phyloP scores from a whole-genome alignment of 2,888 invertebrate species.

The Rhamnusium bicolor region DNA sequence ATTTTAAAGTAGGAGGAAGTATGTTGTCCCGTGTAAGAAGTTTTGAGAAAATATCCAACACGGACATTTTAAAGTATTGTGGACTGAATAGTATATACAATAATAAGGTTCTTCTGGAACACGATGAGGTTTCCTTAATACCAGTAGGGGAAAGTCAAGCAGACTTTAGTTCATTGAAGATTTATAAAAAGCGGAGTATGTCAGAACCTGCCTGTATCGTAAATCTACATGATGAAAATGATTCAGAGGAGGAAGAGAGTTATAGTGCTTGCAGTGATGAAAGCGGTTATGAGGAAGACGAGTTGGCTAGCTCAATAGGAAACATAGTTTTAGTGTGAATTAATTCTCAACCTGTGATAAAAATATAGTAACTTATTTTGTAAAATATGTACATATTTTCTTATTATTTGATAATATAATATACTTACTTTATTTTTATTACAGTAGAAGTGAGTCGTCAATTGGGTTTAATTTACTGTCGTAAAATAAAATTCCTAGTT shows the following conservation, averaged over 20 bases:
- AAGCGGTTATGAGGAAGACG: constrained; percentile 90
- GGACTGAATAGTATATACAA: constrained; percentile 56
- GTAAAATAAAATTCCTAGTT: constrained; percentile 12
- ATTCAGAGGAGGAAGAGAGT: constrained; percentile 68
- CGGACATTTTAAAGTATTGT: constrained; percentile 64
- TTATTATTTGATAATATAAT: background rate
- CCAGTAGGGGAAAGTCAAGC: constrained; percentile 68
- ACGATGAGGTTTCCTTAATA: constrained; percentile 69
- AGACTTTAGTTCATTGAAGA: constrained; percentile 70
- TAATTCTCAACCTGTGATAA: background rate
- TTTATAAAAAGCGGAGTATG: constrained; percentile 66
- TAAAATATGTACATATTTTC: background rate
- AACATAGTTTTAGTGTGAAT: constrained; percentile 67
- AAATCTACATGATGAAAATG: constrained; percentile 36
- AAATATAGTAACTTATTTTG: constrained; percentile 1
- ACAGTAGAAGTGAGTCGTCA: constrained; percentile 12
- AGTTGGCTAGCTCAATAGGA: constrained; percentile 68
- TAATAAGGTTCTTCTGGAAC: constrained; percentile 59
- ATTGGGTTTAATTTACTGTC: constrained; percentile 5
- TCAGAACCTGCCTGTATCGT: constrained; percentile 59
- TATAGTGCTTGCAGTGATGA: constrained; percentile 92
- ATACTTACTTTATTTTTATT: background rate
- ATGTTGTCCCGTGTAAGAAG: constrained; percentile 65
- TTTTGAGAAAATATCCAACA: constrained; percentile 61
- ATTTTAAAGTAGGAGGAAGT: constrained; percentile 70